Percentiles rank a stretch among this genome's conserved stretches.
Evolutionary conservation across 2,113 vertebrate species (phyloP).

Genomic region (Scortum barcoo): DNA sequence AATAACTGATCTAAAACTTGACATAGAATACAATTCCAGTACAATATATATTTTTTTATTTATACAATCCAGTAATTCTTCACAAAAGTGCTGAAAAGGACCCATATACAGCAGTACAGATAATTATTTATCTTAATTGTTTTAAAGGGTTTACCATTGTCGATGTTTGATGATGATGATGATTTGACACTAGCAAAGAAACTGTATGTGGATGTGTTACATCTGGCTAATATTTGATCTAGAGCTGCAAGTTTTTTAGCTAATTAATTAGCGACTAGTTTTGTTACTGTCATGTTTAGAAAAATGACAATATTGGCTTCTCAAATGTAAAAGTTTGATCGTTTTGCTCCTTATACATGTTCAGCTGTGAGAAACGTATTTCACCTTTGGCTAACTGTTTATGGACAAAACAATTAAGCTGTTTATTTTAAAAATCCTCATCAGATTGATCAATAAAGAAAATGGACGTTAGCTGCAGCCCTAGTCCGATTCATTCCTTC

Average conservation of each 20-base stretch:
- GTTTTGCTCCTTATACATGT: background rate
- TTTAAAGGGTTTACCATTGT: background rate
- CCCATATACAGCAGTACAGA: background rate
- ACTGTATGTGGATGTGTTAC: background rate
- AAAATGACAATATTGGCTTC: background rate
- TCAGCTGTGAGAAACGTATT: background rate
- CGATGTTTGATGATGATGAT: too few relatives aligned
- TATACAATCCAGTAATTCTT: background rate
- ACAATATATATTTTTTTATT: too few relatives aligned
- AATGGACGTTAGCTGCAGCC: background rate
- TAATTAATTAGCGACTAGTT: background rate
- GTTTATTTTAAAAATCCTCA: too few relatives aligned
- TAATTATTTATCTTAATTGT: background rate
- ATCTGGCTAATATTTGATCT: background rate
- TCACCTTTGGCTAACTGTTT: background rate
- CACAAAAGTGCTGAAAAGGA: background rate
- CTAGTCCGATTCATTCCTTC: background rate
- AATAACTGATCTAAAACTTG: too few relatives aligned
- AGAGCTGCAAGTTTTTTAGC: background rate
- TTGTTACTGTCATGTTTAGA: background rate
- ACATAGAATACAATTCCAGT: background rate
- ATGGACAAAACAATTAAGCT: background rate
- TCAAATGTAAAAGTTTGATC: background rate
- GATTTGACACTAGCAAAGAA: too few relatives aligned
- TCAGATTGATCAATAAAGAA: background rate